Evolutionary conservation across 2,113 vertebrate genomes (phyloP).

Genomic region (Isurus oxyrinchus): DNA sequence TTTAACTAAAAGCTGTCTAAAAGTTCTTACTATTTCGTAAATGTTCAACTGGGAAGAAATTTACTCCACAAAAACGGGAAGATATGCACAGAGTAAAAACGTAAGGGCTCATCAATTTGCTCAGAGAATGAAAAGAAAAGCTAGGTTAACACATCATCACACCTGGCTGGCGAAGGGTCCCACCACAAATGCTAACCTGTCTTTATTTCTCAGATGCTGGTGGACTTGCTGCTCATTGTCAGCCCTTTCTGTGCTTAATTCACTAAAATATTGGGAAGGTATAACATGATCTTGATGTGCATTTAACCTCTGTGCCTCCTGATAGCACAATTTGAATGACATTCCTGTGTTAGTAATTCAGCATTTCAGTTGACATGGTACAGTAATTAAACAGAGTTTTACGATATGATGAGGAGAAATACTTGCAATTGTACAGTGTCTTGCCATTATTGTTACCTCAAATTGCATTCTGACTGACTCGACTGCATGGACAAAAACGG

Average conservation of each 20-base stretch:
- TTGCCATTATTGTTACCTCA: neutral
- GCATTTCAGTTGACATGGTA: too few species aligned
- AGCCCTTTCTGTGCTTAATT: neutral
- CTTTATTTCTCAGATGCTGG: neutral
- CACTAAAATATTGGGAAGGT: neutral
- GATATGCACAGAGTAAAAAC: neutral
- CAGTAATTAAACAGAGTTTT: too few species aligned
- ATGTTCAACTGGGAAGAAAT: neutral
- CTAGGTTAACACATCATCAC: too few species aligned
- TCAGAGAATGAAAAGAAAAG: neutral
- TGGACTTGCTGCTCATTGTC: neutral
- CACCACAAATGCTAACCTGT: neutral
- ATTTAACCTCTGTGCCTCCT: neutral
- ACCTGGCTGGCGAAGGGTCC: neutral
- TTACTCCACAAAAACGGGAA: neutral
- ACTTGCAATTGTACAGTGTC: neutral
- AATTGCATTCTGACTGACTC: neutral
- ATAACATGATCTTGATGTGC: neutral
- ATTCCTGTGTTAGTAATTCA: neutral
- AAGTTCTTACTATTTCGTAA: neutral
- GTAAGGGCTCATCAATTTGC: neutral
- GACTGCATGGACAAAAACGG: neutral
- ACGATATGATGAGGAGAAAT: neutral
- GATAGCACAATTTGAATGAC: neutral
- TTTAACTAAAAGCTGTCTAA: neutral